Conservation (phyloP, 2,113 vertebrate genomes). For the Candoia aspera region DNA sequence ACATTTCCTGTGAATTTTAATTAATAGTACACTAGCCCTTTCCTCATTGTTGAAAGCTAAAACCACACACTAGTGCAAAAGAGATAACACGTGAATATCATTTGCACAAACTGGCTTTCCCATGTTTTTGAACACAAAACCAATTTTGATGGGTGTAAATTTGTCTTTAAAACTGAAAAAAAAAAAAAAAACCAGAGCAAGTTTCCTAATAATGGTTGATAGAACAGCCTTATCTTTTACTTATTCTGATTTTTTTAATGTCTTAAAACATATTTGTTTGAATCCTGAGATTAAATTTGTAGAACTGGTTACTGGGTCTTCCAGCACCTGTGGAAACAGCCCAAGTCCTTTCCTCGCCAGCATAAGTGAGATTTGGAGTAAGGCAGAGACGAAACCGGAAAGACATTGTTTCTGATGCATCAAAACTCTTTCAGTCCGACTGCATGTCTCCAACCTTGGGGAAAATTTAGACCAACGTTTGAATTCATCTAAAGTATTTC, state of each 20-base stretch:
- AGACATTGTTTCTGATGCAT: not conserved
- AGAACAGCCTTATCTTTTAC: not conserved
- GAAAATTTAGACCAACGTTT: not conserved
- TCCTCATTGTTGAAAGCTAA: conserved; percentile 35
- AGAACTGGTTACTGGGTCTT: not conserved
- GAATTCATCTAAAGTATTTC: not conserved
- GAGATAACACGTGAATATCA: conserved; percentile 10
- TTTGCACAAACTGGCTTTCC: conserved; percentile 27
- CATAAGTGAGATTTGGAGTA: not conserved
- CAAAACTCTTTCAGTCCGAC: not conserved
- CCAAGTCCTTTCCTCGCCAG: not conserved
- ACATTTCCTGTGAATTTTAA: conserved; percentile 26
- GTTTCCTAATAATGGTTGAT: conserved; percentile 30
- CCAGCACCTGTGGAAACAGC: not conserved
- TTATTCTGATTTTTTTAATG: conserved; percentile 25
- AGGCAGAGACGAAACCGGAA: not conserved
- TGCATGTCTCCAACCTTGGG: not conserved
- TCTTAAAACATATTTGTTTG: not conserved
- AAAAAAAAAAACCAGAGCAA: conserved; percentile 1
- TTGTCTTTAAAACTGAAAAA: conserved; percentile 30
- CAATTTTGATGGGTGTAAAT: conserved; percentile 34
- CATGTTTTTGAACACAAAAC: accelerated
- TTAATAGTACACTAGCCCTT: conserved; percentile 43
- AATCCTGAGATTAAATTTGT: not conserved
- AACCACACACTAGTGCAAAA: not conserved